phyloP scores from a whole-genome alignment of 2,888 invertebrate species.

The Cerastis rubricosa region DNA sequence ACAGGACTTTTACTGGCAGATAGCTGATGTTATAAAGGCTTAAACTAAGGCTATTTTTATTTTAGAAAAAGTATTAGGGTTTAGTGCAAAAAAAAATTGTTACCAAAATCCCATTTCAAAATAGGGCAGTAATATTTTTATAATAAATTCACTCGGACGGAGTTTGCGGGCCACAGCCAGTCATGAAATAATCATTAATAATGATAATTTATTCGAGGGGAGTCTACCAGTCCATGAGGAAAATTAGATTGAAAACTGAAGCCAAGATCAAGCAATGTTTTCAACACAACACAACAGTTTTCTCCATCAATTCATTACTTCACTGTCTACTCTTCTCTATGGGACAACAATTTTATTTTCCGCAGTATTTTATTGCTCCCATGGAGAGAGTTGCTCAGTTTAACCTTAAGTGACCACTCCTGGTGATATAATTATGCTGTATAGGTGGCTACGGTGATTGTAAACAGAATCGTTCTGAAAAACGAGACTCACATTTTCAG shows the following conservation, averaged over 20 bases:
- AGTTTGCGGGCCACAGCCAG: too few relatives aligned
- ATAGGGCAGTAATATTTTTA: too few relatives aligned
- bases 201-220: not conserved
- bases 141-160: too few relatives aligned
- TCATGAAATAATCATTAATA: too few relatives aligned
- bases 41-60: too few relatives aligned
- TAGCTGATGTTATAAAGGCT: too few relatives aligned
- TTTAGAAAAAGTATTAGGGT: too few relatives aligned
- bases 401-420: too few relatives aligned
- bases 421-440: not conserved
- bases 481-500: not conserved
- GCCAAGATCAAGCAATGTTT: not conserved
- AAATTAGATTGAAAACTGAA: not conserved
- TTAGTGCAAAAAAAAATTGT: too few relatives aligned
- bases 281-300: too few relatives aligned
- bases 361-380: not conserved
- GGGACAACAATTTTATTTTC: not conserved
- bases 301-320: not conserved
- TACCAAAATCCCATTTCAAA: too few relatives aligned
- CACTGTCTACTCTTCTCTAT: not conserved
- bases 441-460: not conserved
- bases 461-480: not conserved
- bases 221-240: not conserved
- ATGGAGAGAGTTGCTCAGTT: not conserved
- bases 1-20: too few relatives aligned